These are phyloP conservation scores for Strigamia transsilvanica DNA, from an alignment of 2,888 invertebrate genomes.

Conservation along the genomic window DNA sequence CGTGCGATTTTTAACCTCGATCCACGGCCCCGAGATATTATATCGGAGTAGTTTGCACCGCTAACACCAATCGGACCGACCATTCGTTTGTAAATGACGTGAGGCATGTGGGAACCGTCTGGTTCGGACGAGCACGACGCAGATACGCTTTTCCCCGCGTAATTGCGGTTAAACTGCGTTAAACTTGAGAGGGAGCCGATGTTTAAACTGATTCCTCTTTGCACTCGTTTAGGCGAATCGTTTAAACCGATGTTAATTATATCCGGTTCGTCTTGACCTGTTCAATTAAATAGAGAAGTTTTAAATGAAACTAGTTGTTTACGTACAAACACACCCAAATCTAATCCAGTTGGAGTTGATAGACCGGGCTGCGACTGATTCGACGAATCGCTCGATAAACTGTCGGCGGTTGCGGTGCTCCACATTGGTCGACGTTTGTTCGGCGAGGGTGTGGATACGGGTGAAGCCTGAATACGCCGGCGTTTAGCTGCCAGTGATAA, in stretches of 20 bases:
- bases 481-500: slow-evolving; percentile 1
- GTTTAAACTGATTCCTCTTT: slow-evolving; percentile 54
- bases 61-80: not conserved
- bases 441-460: slow-evolving; percentile 15
- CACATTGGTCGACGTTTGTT: slow-evolving; percentile 50
- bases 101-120: not conserved
- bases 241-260: not conserved
- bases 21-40: not conserved
- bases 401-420: slow-evolving; percentile 48
- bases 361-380: slow-evolving; percentile 46
- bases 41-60: not conserved
- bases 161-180: slow-evolving; percentile 53
- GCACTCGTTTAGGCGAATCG: slow-evolving; percentile 20
- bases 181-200: slow-evolving; percentile 57
- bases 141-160: not conserved
- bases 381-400: slow-evolving; percentile 52
- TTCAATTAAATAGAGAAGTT: slow-evolving; percentile 21
- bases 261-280: slow-evolving; percentile 38
- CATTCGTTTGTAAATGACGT: not conserved
- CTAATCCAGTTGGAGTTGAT: slow-evolving; percentile 26
- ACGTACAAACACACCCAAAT: slow-evolving; percentile 16
- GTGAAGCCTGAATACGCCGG: not conserved
- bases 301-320: not conserved
- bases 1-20: slow-evolving; percentile 31
- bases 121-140: not conserved